Percentiles rank a stretch among this genome's conserved stretches.
phyloP scores from a whole-genome alignment of 2,888 invertebrate species.

The Lamellibrachia satsuma region DNA sequence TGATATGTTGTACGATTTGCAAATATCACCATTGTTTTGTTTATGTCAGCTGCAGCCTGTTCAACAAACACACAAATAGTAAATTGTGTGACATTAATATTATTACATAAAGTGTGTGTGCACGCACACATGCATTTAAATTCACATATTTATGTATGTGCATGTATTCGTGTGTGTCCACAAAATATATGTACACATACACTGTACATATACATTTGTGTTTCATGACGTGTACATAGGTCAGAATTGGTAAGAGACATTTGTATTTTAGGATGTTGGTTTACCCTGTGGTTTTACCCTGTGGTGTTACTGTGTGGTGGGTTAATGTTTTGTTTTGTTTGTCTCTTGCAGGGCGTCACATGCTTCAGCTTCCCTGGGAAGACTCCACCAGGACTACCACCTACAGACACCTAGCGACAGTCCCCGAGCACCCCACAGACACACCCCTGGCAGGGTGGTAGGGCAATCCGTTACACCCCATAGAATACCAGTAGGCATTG shows the following conservation, averaged over 20 bases:
- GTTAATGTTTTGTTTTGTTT: too few relatives aligned
- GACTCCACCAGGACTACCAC: background rate
- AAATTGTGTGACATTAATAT: too few relatives aligned
- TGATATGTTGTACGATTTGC: background rate
- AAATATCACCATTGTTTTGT: background rate
- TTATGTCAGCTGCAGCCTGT: background rate
- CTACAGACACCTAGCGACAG: background rate
- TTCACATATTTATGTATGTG: too few relatives aligned
- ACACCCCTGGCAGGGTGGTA: background rate
- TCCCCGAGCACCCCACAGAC: background rate
- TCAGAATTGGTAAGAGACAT: background rate
- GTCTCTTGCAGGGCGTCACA: background rate
- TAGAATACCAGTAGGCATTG: background rate
- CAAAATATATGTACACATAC: too few relatives aligned
- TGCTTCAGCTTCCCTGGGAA: background rate
- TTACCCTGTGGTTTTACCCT: background rate
- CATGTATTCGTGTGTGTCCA: too few relatives aligned
- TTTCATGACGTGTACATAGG: background rate
- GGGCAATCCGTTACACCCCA: background rate
- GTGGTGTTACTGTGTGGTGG: too few relatives aligned
- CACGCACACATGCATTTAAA: too few relatives aligned
- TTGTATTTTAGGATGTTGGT: background rate
- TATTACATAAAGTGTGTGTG: too few relatives aligned
- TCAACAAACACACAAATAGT: too few relatives aligned
- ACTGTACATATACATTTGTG: background rate